Evolutionary conservation across 2,888 invertebrate species (phyloP).

Genomic region (Leptodirus hochenwartii): DNA sequence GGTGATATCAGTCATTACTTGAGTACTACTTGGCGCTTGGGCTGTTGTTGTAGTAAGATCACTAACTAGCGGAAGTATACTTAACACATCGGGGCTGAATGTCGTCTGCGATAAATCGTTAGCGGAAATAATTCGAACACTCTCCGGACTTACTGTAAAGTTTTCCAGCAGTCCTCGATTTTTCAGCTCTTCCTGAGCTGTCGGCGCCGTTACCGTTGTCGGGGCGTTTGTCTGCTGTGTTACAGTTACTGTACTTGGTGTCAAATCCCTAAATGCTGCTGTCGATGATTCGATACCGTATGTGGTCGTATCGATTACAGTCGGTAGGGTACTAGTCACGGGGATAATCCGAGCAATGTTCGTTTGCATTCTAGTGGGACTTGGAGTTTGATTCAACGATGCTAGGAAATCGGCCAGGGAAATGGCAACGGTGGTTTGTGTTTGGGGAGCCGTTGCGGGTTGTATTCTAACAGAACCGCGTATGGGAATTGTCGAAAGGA

Average conservation of each 20-base stretch:
- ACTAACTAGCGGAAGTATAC: no score
- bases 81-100: no score
- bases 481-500: no score
- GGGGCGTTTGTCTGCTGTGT: background rate
- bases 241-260: background rate
- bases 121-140: no score
- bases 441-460: conserved; percentile 7
- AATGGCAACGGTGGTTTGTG: conserved; percentile 11
- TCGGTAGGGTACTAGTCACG: background rate
- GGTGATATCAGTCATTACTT: no score
- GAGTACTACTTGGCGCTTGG: no score
- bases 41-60: no score
- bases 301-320: conserved; percentile 3
- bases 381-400: conserved; percentile 8
- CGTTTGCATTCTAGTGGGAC: background rate
- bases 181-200: no score
- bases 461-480: conserved; percentile 7
- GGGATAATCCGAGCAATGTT: background rate
- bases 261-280: background rate
- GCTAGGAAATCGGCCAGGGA: conserved; percentile 14
- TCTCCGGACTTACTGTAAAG: conserved; percentile 11
- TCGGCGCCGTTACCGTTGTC: conserved; percentile 11
- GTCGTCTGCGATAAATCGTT: no score
- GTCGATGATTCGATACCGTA: conserved; percentile 1
- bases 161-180: conserved; percentile 3